A percentile compares a stretch with the other conserved stretches of the same genome.
These are phyloP conservation scores for Drosophila virilis DNA, from an alignment of 1,140 invertebrate genomes.

Conservation along the genomic window DNA sequence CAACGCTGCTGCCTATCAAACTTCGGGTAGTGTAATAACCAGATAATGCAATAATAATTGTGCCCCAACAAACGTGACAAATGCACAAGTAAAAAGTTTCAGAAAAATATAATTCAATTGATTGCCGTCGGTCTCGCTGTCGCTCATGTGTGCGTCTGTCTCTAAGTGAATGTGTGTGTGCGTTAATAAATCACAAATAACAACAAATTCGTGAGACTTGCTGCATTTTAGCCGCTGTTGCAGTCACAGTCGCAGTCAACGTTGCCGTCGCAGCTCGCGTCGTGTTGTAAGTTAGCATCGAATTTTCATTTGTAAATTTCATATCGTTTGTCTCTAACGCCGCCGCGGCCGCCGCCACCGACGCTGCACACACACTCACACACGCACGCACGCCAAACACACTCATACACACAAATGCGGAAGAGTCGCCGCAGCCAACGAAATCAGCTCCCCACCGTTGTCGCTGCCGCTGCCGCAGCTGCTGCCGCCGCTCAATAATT, in stretches of 20 bases:
- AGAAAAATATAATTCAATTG: conserved; percentile 37
- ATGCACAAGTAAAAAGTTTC: conserved; percentile 41
- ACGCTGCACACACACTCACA: conserved; percentile 29
- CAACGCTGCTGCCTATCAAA: conserved; percentile 32
- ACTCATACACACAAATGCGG: conserved; percentile 54
- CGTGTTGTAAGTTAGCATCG: conserved; percentile 37
- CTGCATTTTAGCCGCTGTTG: conserved; percentile 44
- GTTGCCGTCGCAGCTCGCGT: conserved; percentile 23
- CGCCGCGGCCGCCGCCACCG: conserved; percentile 1
- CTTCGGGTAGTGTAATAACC: conserved; percentile 59
- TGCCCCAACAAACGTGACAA: conserved; percentile 70
- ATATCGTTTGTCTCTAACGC: conserved; percentile 23
- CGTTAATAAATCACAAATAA: conserved; percentile 49
- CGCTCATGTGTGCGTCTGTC: conserved; percentile 25
- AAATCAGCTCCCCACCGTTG: conserved; percentile 38
- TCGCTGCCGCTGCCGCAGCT: conserved; percentile 19
- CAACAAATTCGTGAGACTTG: conserved; percentile 43
- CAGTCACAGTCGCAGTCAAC: conserved; percentile 12
- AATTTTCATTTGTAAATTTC: conserved; percentile 40
- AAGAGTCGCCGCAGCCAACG: conserved; percentile 47
- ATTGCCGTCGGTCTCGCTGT: conserved; percentile 36
- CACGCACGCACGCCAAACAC: conserved; percentile 24
- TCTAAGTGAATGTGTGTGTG: conserved; percentile 34
- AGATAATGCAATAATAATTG: conserved; percentile 59
- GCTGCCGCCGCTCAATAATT: conserved; percentile 48